phyloP scores from a whole-genome alignment of 2,888 invertebrate species.

The Orthosia gothica region DNA sequence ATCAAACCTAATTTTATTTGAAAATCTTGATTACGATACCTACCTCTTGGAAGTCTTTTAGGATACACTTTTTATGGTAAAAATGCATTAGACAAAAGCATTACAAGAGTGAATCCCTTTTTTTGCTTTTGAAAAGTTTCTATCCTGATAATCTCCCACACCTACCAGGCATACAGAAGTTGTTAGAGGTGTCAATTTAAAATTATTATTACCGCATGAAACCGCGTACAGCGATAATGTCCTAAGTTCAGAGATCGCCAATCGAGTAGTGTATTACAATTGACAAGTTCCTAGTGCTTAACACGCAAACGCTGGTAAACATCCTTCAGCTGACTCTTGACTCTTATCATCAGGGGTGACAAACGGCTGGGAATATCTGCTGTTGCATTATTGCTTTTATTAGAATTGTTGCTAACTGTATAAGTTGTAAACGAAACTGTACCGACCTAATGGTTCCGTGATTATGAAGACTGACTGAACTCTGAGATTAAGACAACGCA shows the following conservation, averaged over 20 bases:
- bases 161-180: background rate
- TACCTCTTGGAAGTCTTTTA: too few species aligned
- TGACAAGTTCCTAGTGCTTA: constrained; percentile 62
- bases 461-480: too few species aligned
- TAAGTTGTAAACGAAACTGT: background rate
- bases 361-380: constrained; percentile 36
- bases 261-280: constrained; percentile 55
- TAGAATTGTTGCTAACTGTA: background rate
- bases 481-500: too few species aligned
- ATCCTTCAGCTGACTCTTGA: constrained; percentile 57
- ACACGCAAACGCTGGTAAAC: constrained; percentile 49
- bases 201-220: constrained; percentile 35
- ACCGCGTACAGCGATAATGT: constrained; percentile 35
- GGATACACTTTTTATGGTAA: too few species aligned
- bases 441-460: background rate
- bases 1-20: too few species aligned
- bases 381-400: background rate
- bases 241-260: constrained; percentile 63
- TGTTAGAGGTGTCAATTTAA: background rate
- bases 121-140: background rate
- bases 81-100: too few species aligned
- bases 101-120: background rate
- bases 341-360: constrained; percentile 38
- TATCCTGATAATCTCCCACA: background rate
- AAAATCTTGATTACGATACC: too few species aligned